Percentiles rank a stretch among this genome's conserved stretches.
phyloP scores from a whole-genome alignment of 2,888 invertebrate genomes.

The Cataglyphis altisquamis region DNA sequence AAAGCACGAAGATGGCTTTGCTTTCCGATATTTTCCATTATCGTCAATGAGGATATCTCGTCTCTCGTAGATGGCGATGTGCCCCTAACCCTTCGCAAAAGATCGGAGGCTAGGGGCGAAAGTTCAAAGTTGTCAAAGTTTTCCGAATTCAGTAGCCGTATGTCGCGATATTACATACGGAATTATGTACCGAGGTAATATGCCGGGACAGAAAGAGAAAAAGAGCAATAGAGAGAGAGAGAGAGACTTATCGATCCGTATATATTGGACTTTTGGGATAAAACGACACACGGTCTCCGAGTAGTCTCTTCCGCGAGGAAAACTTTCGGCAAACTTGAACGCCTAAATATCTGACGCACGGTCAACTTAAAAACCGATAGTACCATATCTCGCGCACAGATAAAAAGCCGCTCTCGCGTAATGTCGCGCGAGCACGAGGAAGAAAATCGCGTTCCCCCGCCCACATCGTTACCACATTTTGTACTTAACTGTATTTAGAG shows the following conservation, averaged over 20 bases:
- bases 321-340: background rate
- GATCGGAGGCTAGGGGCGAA: conserved; percentile 15
- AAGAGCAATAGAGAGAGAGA: too few species aligned
- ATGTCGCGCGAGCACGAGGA: conserved; percentile 9
- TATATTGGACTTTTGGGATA: conserved; percentile 60
- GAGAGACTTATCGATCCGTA: conserved; percentile 60
- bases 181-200: conserved; percentile 66
- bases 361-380: conserved; percentile 20
- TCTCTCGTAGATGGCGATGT: conserved; percentile 31
- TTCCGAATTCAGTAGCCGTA: conserved; percentile 67
- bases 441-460: conserved; percentile 41
- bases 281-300: conserved; percentile 44
- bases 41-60: conserved; percentile 32
- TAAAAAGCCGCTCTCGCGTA: conserved; percentile 18
- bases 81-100: conserved; percentile 37
- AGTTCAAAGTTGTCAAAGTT: conserved; percentile 69
- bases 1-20: background rate
- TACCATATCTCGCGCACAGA: conserved; percentile 8
- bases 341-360: conserved; percentile 31
- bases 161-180: conserved; percentile 66
- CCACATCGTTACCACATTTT: conserved; percentile 47
- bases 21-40: conserved; percentile 48
- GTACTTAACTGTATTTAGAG: conserved; percentile 35
- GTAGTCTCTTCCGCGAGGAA: conserved; percentile 12
- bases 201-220: background rate